Conservation (phyloP, 2,797 vertebrate genomes). For the Darevskia nairensis region DNA sequence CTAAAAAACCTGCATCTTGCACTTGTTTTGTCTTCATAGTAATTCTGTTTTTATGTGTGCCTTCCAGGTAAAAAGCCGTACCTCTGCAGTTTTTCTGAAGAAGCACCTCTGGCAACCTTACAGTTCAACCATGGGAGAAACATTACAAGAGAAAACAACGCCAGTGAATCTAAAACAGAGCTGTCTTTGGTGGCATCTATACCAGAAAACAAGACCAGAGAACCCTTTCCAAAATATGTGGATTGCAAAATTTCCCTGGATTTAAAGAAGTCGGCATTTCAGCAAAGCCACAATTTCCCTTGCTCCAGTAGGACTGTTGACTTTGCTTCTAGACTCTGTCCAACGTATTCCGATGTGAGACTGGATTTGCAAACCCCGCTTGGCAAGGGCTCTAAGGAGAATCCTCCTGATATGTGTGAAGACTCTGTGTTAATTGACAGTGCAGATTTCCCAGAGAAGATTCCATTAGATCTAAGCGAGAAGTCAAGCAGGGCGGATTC, state of each 20-base stretch:
- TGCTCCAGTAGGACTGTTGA: conserved; percentile 52
- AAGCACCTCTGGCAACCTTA: conserved; percentile 71
- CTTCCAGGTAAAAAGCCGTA: conserved; percentile 85
- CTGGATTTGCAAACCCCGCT: conserved; percentile 54
- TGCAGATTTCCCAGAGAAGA: conserved; percentile 63
- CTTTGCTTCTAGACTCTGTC: conserved; percentile 53
- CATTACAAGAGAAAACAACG: conserved; percentile 53
- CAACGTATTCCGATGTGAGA: conserved; percentile 44
- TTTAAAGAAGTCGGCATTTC: conserved; percentile 68
- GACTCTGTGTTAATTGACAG: conserved; percentile 47
- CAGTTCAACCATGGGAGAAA: conserved; percentile 75
- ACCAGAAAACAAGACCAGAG: conserved; percentile 65
- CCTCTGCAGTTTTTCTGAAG: conserved; percentile 80
- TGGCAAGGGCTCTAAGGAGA: conserved; percentile 53
- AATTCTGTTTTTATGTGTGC: conserved; percentile 55
- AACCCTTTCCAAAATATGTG: conserved; percentile 60
- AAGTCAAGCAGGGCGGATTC: conserved; percentile 73
- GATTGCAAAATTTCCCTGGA: conserved; percentile 55
- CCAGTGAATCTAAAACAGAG: conserved; percentile 61
- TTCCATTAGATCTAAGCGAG: conserved; percentile 80
- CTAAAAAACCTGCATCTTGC: conserved; percentile 2
- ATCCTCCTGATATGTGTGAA: conserved; percentile 63
- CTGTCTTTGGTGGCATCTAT: conserved; percentile 36
- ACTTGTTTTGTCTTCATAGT: conserved; percentile 42
- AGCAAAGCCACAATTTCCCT: conserved; percentile 65